Evolutionary conservation across 2,888 invertebrate species (phyloP), one percentile per base, ranked within the genome.

Genomic region (Mantis religiosa): DNA sequence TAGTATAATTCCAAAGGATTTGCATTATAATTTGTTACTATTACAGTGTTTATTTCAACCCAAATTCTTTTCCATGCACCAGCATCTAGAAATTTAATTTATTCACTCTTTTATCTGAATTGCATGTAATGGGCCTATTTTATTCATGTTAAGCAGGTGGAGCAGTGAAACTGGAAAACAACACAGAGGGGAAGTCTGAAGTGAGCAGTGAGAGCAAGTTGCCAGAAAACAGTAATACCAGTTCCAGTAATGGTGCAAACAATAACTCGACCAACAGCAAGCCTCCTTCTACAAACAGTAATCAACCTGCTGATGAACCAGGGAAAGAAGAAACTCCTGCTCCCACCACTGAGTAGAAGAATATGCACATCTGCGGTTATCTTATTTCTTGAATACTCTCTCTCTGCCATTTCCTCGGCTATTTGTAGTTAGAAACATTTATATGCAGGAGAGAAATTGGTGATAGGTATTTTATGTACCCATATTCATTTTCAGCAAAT

Each of bases 131-230:
- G 41, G 41, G 1, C 6, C 2, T 34, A 30, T 41, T 41, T 41
- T 41, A 41, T 41, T 41, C 12, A 41, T 41, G 41, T 84, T 88
- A 25, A 25, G 20, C 87, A 90, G 90, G 89, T 27, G 82, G 88
- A 83, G 89, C 89, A 82, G n/a, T 90, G 88, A 90, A 90, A 85
- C 88, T 90, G 87, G 90, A 90, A 20, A 87, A 82, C 25, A 85
- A 71, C 41, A 84, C 90, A 9, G 90, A 90, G 47, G 88, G 87
- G 15, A 89, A 89, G 82, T 83, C 87, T 54, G 90, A 90, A 83
- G 83, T 83, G 8, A 87, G 86, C 81, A 88, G 88, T 28, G 88
- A 90, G 47, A 88, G 47, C 34, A 90, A 90, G 84, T 84, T 89
- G 88, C 47, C 89, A n/a, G 89, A 89, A 20, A 87, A 27, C 25